Percentiles rank a stretch among this genome's conserved stretches.
Conservation (phyloP, 1,140 invertebrate species). For the Metopolophium dirhodum region DNA sequence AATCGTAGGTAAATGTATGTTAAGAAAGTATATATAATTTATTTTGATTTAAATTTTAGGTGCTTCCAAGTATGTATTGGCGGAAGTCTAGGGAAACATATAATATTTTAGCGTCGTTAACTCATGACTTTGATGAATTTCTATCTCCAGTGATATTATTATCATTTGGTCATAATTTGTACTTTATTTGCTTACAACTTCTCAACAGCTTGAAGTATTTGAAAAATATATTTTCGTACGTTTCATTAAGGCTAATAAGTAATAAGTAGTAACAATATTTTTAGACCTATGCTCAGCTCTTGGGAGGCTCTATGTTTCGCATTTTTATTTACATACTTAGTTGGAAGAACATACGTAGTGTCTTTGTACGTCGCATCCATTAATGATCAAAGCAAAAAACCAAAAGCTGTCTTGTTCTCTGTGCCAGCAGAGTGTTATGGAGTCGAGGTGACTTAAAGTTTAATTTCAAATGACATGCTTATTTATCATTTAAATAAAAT, state of each 20-base stretch:
- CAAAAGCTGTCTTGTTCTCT: conserved; percentile 69
- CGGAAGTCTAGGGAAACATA: conserved; percentile 70
- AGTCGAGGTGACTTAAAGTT: conserved; percentile 66
- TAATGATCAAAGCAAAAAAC: conserved; percentile 69
- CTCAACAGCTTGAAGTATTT: conserved; percentile 74
- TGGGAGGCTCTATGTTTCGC: conserved; percentile 70
- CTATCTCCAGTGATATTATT: conserved; percentile 71
- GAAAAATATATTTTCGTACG: conserved; percentile 16
- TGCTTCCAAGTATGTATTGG: conserved; percentile 67
- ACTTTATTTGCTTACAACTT: conserved; percentile 75
- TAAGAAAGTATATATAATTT: not conserved
- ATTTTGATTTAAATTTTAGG: conserved; percentile 62
- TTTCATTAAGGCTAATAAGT: not conserved
- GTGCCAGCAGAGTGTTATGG: conserved; percentile 71
- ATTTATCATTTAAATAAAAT: not conserved
- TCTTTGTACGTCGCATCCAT: conserved; percentile 72
- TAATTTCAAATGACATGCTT: not conserved
- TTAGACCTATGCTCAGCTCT: conserved; percentile 66
- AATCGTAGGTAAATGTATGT: not conserved
- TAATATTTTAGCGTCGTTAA: conserved; percentile 69
- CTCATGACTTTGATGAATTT: conserved; percentile 68
- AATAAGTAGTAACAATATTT: conserved; percentile 34
- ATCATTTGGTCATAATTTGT: conserved; percentile 74
- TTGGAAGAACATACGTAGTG: conserved; percentile 69
- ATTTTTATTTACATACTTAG: conserved; percentile 72